Conservation (phyloP, 2,113 vertebrate genomes). For the Ia io region DNA sequence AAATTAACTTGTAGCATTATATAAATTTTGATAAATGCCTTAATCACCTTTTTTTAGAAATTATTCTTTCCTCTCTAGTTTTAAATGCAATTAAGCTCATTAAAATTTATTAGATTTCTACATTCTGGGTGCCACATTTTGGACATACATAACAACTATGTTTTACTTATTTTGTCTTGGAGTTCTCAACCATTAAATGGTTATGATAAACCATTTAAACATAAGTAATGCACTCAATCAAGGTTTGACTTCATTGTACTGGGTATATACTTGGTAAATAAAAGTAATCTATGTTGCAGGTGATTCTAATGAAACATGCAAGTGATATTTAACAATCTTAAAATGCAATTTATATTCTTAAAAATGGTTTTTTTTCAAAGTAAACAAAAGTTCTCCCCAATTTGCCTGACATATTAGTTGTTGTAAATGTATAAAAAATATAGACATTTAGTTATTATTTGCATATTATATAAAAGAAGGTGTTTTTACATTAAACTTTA, state of each 20-base stretch:
- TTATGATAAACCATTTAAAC: background rate
- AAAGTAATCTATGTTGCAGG: background rate
- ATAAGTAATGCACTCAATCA: background rate
- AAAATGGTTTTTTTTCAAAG: background rate
- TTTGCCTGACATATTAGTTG: background rate
- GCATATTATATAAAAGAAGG: background rate
- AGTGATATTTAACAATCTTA: background rate
- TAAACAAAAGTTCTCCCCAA: background rate
- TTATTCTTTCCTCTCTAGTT: background rate
- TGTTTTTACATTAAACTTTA: background rate
- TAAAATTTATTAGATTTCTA: background rate
- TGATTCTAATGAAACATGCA: background rate
- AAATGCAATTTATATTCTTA: background rate
- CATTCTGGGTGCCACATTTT: background rate
- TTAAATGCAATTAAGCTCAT: background rate
- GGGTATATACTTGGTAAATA: background rate
- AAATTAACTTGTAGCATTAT: background rate
- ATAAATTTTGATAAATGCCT: background rate
- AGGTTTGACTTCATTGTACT: background rate
- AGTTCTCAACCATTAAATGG: background rate
- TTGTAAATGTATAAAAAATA: background rate
- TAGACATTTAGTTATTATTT: background rate
- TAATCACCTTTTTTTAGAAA: background rate
- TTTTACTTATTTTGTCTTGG: background rate
- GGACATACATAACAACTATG: background rate